A percentile compares a stretch with the other conserved stretches of the same genome.
These are phyloP conservation scores for Corynorhinus townsendii DNA, from an alignment of 2,113 vertebrate species.

Conservation along the genomic window DNA sequence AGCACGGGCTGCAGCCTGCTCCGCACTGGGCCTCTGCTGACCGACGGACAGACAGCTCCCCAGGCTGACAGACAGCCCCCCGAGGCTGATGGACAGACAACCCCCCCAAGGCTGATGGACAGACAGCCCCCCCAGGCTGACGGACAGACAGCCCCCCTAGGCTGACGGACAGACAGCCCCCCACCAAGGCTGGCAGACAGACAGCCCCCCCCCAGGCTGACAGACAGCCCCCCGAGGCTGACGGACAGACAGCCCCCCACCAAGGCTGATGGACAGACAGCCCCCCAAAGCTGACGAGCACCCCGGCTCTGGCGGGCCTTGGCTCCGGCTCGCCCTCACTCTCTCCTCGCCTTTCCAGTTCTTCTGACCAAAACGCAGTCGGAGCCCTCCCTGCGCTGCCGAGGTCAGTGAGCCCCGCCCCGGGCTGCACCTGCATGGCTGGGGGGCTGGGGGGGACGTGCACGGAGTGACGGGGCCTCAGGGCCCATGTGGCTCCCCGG, in stretches of 20 bases:
- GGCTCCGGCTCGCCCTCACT: slow-evolving; percentile 42
- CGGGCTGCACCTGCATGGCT: slow-evolving; percentile 34
- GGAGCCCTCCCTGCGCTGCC: slow-evolving; percentile 88
- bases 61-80: too few species aligned
- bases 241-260: rapidly evolving
- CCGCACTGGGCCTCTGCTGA: background rate
- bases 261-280: background rate
- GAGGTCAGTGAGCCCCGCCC: slow-evolving; percentile 80
- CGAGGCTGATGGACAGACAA: too few species aligned
- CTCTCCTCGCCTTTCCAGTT: slow-evolving; percentile 85
- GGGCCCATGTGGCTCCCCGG: background rate
- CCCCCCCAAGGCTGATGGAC: rapidly evolving
- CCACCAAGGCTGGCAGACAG: background rate
- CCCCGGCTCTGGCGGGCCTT: too few species aligned
- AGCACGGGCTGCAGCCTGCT: too few species aligned
- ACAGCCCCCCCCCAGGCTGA: too few species aligned
- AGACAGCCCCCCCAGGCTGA: rapidly evolving
- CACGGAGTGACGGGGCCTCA: rapidly evolving
- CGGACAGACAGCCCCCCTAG: background rate
- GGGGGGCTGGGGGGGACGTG: background rate
- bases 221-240: too few species aligned
- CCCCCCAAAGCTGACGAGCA: too few species aligned
- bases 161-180: too few species aligned
- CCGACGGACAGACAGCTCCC: background rate
- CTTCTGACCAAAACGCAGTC: slow-evolving; percentile 94